phyloP scores from a whole-genome alignment of 1,140 invertebrate species.

The Zaprionus camerounensis region DNA sequence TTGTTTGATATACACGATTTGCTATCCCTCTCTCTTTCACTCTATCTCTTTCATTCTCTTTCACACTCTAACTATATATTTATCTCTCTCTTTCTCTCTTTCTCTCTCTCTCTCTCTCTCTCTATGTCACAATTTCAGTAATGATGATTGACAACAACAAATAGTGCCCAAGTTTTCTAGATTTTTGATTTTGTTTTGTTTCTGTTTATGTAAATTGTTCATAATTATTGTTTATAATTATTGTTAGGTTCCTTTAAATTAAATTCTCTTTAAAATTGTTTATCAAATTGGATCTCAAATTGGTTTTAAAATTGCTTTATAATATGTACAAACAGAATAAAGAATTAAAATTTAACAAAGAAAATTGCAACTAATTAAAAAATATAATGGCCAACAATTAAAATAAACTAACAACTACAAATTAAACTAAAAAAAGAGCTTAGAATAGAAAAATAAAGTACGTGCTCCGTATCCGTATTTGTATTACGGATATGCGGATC shows the following conservation, averaged over 20 bases:
- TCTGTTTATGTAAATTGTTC: constrained; percentile 9
- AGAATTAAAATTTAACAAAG: constrained; percentile 52
- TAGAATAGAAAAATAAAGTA: constrained; percentile 16
- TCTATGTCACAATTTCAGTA: not conserved
- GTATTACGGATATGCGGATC: not conserved
- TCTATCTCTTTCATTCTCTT: not conserved
- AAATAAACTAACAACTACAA: constrained; percentile 38
- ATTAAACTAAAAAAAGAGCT: constrained; percentile 37
- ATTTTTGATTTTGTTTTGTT: constrained; percentile 12
- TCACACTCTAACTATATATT: constrained; percentile 9
- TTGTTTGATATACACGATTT: constrained; percentile 36
- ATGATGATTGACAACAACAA: constrained; percentile 7
- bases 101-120: constrained; percentile 12
- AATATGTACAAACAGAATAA: constrained; percentile 25
- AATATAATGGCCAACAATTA: constrained; percentile 62
- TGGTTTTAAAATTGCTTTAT: constrained; percentile 34
- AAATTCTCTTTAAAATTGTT: constrained; percentile 37
- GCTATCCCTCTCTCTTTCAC: constrained; percentile 6
- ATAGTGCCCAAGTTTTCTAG: constrained; percentile 32
- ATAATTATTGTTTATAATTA: not conserved
- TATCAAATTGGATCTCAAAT: constrained; percentile 17
- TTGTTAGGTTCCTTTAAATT: constrained; percentile 18
- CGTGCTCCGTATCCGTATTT: not conserved
- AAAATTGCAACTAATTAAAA: constrained; percentile 46
- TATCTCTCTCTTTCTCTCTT: constrained; percentile 19